Evolutionary conservation across 2,888 invertebrate species (phyloP).

Genomic region (Pomacea canaliculata): DNA sequence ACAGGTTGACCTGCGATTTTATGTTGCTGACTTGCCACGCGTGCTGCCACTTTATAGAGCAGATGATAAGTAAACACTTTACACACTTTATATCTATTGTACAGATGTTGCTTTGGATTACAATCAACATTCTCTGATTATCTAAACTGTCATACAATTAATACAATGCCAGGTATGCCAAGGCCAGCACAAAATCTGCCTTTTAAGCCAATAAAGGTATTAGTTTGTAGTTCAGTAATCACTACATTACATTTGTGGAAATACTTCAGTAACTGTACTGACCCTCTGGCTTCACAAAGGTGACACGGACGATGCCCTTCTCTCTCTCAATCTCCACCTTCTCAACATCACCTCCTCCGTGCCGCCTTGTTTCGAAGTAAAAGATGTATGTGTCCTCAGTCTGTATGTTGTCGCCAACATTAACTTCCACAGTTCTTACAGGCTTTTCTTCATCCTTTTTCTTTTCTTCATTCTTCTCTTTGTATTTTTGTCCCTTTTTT

Average conservation of each 20-base stretch:
- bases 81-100: no score
- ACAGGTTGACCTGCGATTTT: neutral
- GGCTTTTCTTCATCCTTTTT: neutral
- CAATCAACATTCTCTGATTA: no score
- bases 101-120: no score
- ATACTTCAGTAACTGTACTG: neutral
- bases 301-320: constrained; percentile 14
- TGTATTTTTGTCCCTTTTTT: neutral
- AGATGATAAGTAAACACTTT: no score
- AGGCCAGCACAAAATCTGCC: no score
- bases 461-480: constrained; percentile 2
- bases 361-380: constrained; percentile 16
- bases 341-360: constrained; percentile 14
- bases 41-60: constrained; percentile 5
- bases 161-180: no score
- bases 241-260: no score
- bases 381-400: constrained; percentile 6
- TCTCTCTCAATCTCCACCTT: constrained; percentile 11
- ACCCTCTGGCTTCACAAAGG: constrained; percentile 13
- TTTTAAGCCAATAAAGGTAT: no score
- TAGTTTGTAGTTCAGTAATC: no score
- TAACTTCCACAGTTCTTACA: neutral
- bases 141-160: no score
- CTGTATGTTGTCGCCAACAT: neutral
- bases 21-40: neutral